These are phyloP conservation scores for Plebejus anna DNA, from an alignment of 2,888 invertebrate species.

Conservation along the genomic window DNA sequence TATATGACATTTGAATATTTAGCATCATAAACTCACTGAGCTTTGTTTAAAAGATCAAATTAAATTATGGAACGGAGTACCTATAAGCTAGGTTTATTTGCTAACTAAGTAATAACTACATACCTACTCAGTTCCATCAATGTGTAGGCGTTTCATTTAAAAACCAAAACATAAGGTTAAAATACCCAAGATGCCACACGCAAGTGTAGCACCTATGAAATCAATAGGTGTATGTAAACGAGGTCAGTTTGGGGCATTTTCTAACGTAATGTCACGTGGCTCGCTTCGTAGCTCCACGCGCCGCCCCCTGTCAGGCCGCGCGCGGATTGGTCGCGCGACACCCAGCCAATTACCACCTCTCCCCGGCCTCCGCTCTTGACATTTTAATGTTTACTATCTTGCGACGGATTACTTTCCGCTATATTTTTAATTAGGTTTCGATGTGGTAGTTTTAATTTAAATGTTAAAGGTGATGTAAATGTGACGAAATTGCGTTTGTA, in stretches of 20 bases:
- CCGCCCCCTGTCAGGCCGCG: conserved; percentile 56
- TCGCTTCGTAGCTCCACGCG: conserved; percentile 69
- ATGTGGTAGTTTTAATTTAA: not conserved
- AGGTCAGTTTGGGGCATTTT: conserved; percentile 39
- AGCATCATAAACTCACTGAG: too few species aligned
- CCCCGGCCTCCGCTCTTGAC: conserved; percentile 63
- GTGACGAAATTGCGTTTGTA: not conserved
- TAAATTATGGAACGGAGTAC: too few species aligned
- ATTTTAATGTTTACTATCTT: conserved; percentile 70
- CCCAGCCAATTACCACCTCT: conserved; percentile 71
- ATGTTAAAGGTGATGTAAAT: not conserved
- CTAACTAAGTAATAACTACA: too few species aligned
- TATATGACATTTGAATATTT: too few species aligned
- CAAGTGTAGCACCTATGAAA: conserved; percentile 26
- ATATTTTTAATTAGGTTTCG: not conserved
- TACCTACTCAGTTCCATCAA: too few species aligned
- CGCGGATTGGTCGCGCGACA: conserved; percentile 61
- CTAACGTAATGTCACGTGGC: conserved; percentile 50
- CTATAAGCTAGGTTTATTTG: too few species aligned
- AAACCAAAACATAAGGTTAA: too few species aligned
- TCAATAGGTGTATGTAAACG: conserved; percentile 38
- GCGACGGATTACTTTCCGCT: conserved; percentile 36
- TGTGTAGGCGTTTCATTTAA: too few species aligned
- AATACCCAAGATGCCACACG: not conserved
- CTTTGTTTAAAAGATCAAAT: too few species aligned